Percentiles rank a stretch among this genome's conserved stretches.
Conservation (phyloP, 2,888 invertebrate species). For the Machimus atricapillus region DNA sequence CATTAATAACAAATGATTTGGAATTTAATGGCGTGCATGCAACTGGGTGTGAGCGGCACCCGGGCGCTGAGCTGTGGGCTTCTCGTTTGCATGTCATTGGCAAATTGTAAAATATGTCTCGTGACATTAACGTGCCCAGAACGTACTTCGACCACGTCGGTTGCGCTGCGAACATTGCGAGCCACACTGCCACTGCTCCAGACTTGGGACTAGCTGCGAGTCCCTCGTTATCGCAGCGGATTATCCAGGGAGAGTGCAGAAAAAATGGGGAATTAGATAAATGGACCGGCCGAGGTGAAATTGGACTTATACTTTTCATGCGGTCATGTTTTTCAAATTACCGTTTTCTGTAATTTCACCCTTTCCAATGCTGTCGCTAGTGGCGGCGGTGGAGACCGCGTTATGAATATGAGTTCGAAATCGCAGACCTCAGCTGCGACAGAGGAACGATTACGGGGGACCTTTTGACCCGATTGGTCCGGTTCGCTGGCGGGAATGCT, state of each 20-base stretch:
- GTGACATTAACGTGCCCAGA: not conserved
- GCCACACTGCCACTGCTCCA: not conserved
- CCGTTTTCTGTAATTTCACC: not conserved
- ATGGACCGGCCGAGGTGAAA: not conserved
- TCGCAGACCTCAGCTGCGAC: not conserved
- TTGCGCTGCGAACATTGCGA: not conserved
- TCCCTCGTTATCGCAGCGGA: not conserved
- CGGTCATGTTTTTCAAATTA: not conserved
- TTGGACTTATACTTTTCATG: not conserved
- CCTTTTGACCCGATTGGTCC: not conserved
- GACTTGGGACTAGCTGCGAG: not conserved
- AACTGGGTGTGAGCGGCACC: constrained; percentile 7
- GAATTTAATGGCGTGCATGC: constrained; percentile 31
- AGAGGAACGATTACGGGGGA: not conserved
- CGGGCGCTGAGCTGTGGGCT: not conserved
- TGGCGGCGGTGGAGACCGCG: not conserved
- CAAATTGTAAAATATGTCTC: constrained; percentile 3
- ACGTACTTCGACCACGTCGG: not conserved
- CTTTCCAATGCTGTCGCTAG: not conserved
- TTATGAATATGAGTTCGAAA: not conserved
- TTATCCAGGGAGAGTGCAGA: not conserved
- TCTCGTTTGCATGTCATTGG: constrained; percentile 23
- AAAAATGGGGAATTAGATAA: not conserved
- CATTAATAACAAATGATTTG: constrained; percentile 37
- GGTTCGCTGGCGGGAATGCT: not conserved